Evolutionary conservation across 2,888 invertebrate genomes (phyloP), one percentile per base, ranked within the genome.

Genomic region (Timema podura): DNA sequence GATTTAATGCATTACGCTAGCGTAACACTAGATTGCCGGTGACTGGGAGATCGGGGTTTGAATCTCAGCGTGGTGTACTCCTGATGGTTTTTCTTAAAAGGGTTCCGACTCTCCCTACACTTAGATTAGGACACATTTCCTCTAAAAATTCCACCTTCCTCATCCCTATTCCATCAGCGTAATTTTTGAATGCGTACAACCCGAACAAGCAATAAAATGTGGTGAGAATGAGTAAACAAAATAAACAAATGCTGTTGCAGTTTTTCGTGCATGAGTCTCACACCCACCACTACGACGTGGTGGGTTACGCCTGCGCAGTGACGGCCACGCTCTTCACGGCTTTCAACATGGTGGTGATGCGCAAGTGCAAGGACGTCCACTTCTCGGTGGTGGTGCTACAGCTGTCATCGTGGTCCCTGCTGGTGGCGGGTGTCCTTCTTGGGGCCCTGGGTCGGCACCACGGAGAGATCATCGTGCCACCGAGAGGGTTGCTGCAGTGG

Each of bases 331-430:
- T 83, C 5, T 83, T 83, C 73, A 83, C 82, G 3, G 83, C 83
- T 6, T 73, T 83, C 54, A 83, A 83, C 68, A 82, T 83, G 47
- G 83, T 83, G 0, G 77, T 83, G 15, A 83, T 82, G 82, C 77
- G 82, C 70, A 83, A 83, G 75, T 83, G 83, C 72, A 77, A 79
- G 45, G 80, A 83, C 72, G 81, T 83, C 45, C 83, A 83, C 74
- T 83, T 80, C 75, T 82, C 82, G 1, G 79, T 82, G 0, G 78
- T 82, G 64, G 81, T 83, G 6, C 77, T 83, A 57, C 82, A 81
- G 73, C 75, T 83, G 49, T 82, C 82, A 0, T 73, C 78, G 49
- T 83, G 82, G 82, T 79, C 81, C 1, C 74, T 82, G 6, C 67
- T 79, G 15, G 78, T 81, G 9, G 78, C 82, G 5, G 71, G 77